These are phyloP conservation scores for Malacoraja senta DNA, from an alignment of 2,797 vertebrate species.

Conservation along the genomic window DNA sequence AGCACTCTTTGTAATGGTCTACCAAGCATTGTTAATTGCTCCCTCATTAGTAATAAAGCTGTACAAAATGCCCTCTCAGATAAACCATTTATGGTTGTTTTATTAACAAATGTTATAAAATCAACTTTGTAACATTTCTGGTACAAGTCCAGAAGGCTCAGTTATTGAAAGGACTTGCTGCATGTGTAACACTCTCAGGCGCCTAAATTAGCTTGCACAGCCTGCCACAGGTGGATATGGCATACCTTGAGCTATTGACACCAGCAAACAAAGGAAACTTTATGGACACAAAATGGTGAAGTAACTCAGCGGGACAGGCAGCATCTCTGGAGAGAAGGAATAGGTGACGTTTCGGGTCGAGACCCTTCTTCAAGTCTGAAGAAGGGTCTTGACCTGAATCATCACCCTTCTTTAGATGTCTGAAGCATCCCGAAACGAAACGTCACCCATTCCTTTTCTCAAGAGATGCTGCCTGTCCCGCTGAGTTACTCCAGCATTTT, in stretches of 20 bases:
- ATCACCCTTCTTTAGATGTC: too few relatives aligned
- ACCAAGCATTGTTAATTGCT: slow-evolving; percentile 23
- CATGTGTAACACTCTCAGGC: not conserved
- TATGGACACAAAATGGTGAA: not conserved
- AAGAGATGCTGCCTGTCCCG: too few relatives aligned
- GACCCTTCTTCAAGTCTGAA: too few relatives aligned
- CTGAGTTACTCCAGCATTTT: too few relatives aligned
- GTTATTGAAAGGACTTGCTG: not conserved
- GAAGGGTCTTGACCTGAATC: too few relatives aligned
- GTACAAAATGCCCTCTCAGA: slow-evolving; percentile 3
- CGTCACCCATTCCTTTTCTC: too few relatives aligned
- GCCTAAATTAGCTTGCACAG: not conserved
- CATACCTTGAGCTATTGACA: not conserved
- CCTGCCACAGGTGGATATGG: not conserved
- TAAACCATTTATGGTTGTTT: slow-evolving; percentile 1
- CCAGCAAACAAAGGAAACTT: not conserved
- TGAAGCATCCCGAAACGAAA: too few relatives aligned
- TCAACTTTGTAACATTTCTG: slow-evolving; percentile 25
- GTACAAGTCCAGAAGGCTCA: not conserved
- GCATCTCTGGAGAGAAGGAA: too few relatives aligned
- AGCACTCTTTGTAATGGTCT: slow-evolving; percentile 19
- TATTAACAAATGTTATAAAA: slow-evolving; percentile 12
- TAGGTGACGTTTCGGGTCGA: too few relatives aligned
- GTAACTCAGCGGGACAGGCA: too few relatives aligned
- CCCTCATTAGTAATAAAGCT: slow-evolving; percentile 27